Conservation (phyloP, 2,888 invertebrate species). For the Junonia oenone region DNA sequence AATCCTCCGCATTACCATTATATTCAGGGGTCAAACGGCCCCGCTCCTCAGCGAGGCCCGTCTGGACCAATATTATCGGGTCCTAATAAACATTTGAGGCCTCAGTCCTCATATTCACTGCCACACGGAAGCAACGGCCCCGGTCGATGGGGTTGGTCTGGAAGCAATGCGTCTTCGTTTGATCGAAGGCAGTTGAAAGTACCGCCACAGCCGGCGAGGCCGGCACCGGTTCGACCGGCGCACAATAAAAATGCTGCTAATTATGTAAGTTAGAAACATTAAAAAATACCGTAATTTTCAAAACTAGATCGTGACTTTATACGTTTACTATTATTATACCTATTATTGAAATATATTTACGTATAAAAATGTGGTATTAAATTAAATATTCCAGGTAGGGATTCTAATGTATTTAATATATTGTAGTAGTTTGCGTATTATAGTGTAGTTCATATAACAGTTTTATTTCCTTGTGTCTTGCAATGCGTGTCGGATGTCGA, state of each 20-base stretch:
- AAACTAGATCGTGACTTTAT: not conserved
- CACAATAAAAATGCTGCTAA: conserved; percentile 54
- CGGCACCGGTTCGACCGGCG: conserved; percentile 61
- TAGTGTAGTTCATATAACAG: conserved; percentile 12
- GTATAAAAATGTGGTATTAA: not conserved
- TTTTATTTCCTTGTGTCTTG: conserved; percentile 60
- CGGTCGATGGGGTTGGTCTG: conserved; percentile 77
- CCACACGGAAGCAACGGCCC: conserved; percentile 78
- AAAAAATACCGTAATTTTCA: not conserved
- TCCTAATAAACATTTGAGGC: conserved; percentile 59
- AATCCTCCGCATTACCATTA: conserved; percentile 71
- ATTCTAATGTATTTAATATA: too few species aligned
- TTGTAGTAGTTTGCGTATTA: not conserved
- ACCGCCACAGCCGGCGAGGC: conserved; percentile 66
- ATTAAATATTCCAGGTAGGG: not conserved
- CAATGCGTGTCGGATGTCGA: conserved; percentile 64
- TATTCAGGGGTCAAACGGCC: conserved; percentile 55
- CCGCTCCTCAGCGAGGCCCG: conserved; percentile 55
- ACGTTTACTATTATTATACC: not conserved
- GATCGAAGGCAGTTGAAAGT: conserved; percentile 70
- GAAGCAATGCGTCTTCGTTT: conserved; percentile 73
- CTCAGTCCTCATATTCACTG: conserved; percentile 75
- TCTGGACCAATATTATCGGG: conserved; percentile 60
- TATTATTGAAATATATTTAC: not conserved
- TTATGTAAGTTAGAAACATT: conserved; percentile 53